Base-by-base conservation (phyloP, 2,113 vertebrate species). In the Aegithalos caudatus region DNA sequence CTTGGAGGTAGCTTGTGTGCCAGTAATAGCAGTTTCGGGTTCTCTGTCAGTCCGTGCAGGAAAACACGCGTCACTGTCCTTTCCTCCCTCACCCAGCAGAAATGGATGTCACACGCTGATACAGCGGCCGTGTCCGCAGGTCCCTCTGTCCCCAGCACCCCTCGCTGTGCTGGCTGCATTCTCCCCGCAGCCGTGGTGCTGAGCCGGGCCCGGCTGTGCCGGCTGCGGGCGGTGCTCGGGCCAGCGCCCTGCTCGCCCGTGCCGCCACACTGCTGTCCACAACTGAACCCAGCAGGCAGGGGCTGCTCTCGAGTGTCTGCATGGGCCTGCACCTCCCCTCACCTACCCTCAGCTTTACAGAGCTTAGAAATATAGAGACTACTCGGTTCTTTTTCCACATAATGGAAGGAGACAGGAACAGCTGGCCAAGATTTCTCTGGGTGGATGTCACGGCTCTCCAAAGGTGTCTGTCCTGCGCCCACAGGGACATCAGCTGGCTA, bases 221-320 rank as follows among this genome's bases (percentile, higher is more conserved):
- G 6, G 2, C 19, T 48, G 38, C 7, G 1, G 23, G n/a, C n/a
- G n/a, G n/a, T n/a, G n/a, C n/a, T n/a, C n/a, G n/a, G n/a, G n/a
- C n/a, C n/a, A n/a, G n/a, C n/a, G n/a, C n/a, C n/a, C n/a, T n/a
- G n/a, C n/a, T n/a, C n/a, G n/a, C n/a, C n/a, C 40, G 40, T 42
- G 40, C 40, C 10, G 4, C 47, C 1, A 0, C 3, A 0, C 35
- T 8, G 48, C 27, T 1, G 3, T 28, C 38, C 4, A 0, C 7
- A 12, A 21, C 33, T 10, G 18, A 19, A 10, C 37, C 28, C 58
- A 18, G 57, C 0, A 0, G 2, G 10, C 56, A 33, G 31, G 31
- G 35, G 25, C 58, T 28, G 58, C 37, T 20, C 38, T 0, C 8
- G 27, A 0, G 15, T 0, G 1, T 31, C 47, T 24, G 33, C 7